Evolutionary conservation across 2,113 vertebrate species (phyloP), one percentile per base, ranked within the genome.

Genomic region (Vireo altiloquus): DNA sequence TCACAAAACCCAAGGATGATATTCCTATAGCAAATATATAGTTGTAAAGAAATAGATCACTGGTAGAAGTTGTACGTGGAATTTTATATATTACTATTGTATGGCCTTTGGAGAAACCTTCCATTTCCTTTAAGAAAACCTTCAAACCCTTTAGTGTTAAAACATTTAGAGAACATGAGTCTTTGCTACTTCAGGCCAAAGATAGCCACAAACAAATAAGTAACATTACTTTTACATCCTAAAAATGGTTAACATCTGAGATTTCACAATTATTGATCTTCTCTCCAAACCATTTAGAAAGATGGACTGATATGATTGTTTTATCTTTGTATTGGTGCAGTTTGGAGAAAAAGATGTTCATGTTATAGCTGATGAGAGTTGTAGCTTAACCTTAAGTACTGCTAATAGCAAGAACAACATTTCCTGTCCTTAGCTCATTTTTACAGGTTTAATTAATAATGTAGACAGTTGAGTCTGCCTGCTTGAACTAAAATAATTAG

Each of bases 381-480:
- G 64, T 5, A 2, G n/a, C 56, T 80, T 93, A 18, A 57, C 92
- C 71, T 94, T 60, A 46, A 89, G 47, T n/a, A 15, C 52, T 75
- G 33, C 93, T 93, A 82, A 60, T 50, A 92, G 83, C 44, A 91
- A 75, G 71, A 80, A 81, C 70, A 78, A 75, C 22, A 57, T 97
- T 97, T 97, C 81, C 70, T 61, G 60, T 76, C 47, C 82, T 53
- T 33, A 95, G 92, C 39, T 92, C 39, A 59, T 90, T 94, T 95
- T 95, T 65, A 91, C 64, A 83, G 86, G 79, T 89, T 95, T 96
- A 96, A 96, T 96, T 94, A 79, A 90, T 95, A 89, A 97, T 93
- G 76, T 74, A 95, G 82, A 52, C 92, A 89, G 89, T 82, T 90
- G 85, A 87, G 76, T 92, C 96, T 97, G 70, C 56, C 61, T 96